Percentiles rank a stretch among this genome's conserved stretches.
Conservation (phyloP, 2,113 vertebrate genomes). For the Carollia perspicillata region DNA sequence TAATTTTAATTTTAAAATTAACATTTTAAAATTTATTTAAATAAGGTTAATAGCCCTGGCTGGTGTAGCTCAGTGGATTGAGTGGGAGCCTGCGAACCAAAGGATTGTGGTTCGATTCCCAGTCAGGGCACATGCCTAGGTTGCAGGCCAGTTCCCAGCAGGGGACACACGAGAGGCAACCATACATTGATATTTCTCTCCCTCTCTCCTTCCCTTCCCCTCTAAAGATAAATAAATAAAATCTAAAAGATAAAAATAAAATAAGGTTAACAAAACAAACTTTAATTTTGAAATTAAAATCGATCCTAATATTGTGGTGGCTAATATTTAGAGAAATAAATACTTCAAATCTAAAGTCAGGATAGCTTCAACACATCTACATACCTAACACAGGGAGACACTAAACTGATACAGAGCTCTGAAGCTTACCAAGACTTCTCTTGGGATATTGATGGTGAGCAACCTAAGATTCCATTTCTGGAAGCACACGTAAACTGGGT, state of each 20-base stretch:
- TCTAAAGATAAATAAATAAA: too few species aligned
- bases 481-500: neutral
- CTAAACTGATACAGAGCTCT: neutral
- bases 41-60: neutral
- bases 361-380: neutral
- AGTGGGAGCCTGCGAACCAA: too few species aligned
- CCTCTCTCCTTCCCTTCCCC: too few species aligned
- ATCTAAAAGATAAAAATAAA: too few species aligned
- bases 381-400: neutral
- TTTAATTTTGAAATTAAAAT: neutral
- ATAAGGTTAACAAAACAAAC: neutral
- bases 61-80: too few species aligned
- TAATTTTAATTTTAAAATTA: neutral
- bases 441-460: neutral
- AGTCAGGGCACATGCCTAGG: too few species aligned
- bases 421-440: neutral
- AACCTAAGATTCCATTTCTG: neutral
- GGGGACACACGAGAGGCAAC: too few species aligned
- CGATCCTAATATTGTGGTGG: conserved; percentile 1
- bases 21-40: neutral
- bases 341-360: conserved; percentile 21
- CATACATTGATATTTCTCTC: too few species aligned
- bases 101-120: too few species aligned
- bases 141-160: too few species aligned
- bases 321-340: neutral